Conservation (phyloP, 2,113 vertebrate genomes). For the Callopanchax toddi region DNA sequence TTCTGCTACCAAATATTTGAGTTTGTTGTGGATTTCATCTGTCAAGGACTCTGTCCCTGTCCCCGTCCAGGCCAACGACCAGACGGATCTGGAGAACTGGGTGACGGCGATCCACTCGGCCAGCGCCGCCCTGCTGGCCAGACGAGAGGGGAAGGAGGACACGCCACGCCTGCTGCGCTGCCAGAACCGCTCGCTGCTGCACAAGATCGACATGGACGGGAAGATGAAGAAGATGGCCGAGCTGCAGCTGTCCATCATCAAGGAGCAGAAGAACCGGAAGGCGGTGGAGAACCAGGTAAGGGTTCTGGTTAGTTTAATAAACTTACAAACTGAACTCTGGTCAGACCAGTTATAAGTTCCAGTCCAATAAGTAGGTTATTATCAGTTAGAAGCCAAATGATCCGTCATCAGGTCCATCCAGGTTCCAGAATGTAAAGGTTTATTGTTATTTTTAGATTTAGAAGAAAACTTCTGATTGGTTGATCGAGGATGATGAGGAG, state of each 20-base stretch:
- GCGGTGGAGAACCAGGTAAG: conserved; percentile 92
- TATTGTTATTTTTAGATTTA: too few relatives aligned
- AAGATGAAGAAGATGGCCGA: conserved; percentile 98
- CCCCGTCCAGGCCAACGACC: conserved; percentile 84
- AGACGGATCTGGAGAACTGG: conserved; percentile 95
- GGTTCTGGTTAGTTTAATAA: neutral
- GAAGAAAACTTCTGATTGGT: too few relatives aligned
- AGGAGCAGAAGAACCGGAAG: conserved; percentile 88
- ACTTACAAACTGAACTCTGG: too few relatives aligned
- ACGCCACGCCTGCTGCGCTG: conserved; percentile 85
- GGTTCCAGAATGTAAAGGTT: too few relatives aligned
- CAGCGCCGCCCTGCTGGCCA: conserved; percentile 88
- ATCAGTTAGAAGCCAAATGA: too few relatives aligned
- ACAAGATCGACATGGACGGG: conserved; percentile 93
- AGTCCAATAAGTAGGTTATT: too few relatives aligned
- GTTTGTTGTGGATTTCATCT: too few relatives aligned
- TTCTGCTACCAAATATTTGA: too few relatives aligned
- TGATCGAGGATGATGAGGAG: too few relatives aligned
- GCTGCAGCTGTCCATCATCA: conserved; percentile 90
- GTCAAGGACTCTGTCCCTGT: neutral
- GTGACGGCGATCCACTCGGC: conserved; percentile 93
- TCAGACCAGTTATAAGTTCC: too few relatives aligned
- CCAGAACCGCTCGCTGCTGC: conserved; percentile 85
- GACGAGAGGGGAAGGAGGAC: conserved; percentile 89
- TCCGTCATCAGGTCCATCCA: too few relatives aligned